phyloP scores from a whole-genome alignment of 2,888 invertebrate genomes.

The Limnephilus auricula region DNA sequence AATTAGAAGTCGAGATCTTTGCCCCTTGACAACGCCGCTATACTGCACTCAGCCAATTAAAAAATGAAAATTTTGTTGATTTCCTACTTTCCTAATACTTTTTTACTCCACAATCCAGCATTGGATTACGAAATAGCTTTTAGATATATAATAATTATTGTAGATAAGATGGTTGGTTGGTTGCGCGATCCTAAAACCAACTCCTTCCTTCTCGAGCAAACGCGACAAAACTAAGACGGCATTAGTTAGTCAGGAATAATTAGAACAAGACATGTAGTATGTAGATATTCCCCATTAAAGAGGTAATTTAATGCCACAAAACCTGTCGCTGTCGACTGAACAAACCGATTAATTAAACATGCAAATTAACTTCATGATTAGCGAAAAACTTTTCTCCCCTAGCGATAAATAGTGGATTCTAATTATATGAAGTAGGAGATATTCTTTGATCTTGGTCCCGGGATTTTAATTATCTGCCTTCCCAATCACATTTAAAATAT shows the following conservation, averaged over 20 bases:
- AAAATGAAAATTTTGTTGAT: no score
- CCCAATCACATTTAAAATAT: not conserved
- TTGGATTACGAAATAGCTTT: no score
- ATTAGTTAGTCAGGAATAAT: constrained; percentile 39
- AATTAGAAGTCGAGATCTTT: no score
- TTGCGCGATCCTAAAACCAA: constrained; percentile 11
- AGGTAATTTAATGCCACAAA: constrained; percentile 35
- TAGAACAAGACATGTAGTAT: constrained; percentile 30
- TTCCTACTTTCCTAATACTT: no score
- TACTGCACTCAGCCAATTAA: no score
- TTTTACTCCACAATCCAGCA: no score
- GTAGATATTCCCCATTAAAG: constrained; percentile 35
- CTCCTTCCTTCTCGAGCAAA: not conserved
- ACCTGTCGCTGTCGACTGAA: constrained; percentile 43
- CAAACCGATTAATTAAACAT: constrained; percentile 39
- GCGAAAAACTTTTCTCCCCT: not conserved
- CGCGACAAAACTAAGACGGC: constrained; percentile 3
- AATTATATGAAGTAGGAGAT: not conserved
- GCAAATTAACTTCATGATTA: constrained; percentile 31
- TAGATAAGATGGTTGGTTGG: not conserved
- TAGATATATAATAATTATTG: no score
- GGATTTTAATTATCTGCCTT: not conserved
- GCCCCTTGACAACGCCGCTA: no score
- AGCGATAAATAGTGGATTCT: not conserved
- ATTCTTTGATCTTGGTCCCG: not conserved